These are phyloP conservation scores for Sarcophaga subvicina DNA, from an alignment of 2,888 invertebrate genomes.

Conservation along the genomic window DNA sequence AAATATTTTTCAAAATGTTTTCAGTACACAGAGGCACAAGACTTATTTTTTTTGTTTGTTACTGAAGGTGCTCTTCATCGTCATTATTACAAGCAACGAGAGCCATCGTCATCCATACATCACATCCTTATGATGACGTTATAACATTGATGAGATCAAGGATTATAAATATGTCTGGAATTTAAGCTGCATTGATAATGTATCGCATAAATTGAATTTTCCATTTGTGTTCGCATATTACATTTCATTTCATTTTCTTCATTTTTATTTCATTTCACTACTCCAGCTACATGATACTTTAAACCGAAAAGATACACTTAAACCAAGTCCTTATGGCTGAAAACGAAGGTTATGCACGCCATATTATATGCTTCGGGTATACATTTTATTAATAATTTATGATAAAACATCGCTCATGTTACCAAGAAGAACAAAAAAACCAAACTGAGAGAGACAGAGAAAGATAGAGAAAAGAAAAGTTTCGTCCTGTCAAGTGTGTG, in stretches of 20 bases:
- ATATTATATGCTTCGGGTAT: conserved; percentile 44
- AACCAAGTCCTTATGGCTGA: neutral
- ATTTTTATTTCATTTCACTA: neutral
- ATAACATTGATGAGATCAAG: conserved; percentile 66
- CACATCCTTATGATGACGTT: conserved; percentile 59
- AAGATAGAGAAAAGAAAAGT: neutral
- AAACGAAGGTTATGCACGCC: conserved; percentile 57
- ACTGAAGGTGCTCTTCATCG: conserved; percentile 14
- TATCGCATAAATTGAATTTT: conserved; percentile 64
- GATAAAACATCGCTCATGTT: conserved; percentile 51
- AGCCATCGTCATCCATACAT: neutral
- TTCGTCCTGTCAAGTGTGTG: conserved; percentile 64
- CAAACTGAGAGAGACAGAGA: too few species aligned
- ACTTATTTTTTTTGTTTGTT: neutral
- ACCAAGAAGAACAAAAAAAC: neutral
- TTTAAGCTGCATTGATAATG: conserved; percentile 66
- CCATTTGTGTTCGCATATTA: conserved; percentile 37
- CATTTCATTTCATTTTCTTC: conserved; percentile 33
- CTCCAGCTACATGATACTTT: conserved; percentile 51
- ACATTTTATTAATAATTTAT: conserved; percentile 63
- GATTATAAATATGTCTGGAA: conserved; percentile 69
- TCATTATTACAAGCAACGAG: neutral
- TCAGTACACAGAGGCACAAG: conserved; percentile 43
- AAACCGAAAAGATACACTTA: neutral
- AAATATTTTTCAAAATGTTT: neutral